Evolutionary conservation across 2,113 vertebrate species (phyloP), one percentile per base, ranked within the genome.

Genomic region (Phrynocephalus versicolor): DNA sequence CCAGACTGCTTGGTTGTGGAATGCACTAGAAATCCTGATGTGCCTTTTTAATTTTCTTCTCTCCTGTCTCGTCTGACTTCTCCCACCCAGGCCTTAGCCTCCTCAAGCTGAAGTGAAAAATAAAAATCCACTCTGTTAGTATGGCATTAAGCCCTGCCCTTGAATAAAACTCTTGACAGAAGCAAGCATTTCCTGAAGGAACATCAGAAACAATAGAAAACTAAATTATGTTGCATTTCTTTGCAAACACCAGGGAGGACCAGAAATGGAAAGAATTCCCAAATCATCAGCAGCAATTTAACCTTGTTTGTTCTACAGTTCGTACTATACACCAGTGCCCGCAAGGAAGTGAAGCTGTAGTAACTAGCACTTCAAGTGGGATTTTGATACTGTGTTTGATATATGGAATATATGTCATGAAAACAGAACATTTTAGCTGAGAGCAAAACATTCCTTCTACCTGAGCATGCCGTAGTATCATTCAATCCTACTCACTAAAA

Each of bases 291-390:
- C 55, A 84, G 82, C 6, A 51, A 70, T 88, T 74, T 55, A 87
- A 37, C 82, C 75, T 89, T 85, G 83, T 78, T 85, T 85, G 74
- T 78, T 91, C 14, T 2, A 83, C 88, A 0, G 0, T 86, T 91
- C 89, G 87, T 90, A 55, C 71, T 1, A 45, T 71, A 72, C 12
- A 86, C 39, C 84, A 80, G 80, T 62, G 81, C 41, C 88, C 79
- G 13, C 73, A 90, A 90, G 86, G 86, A 89, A 87, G 74, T 0
- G 86, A 82, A 88, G 39, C 81, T 81, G 89, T 78, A 81, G 90
- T 67, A 76, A 90, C 0, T 57, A 89, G 55, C 33, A 55, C 55
- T 82, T 87, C 85, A 87, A 78, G 35, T 57, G 77, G 84, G 76
- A 90, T 88, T 89, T 85, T 73, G 41, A 87, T 0, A 0, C 33